Percentiles rank a stretch among this genome's conserved stretches.
Evolutionary conservation across 2,797 vertebrate species (phyloP).

Genomic region (Periophthalmus magnuspinnatus): DNA sequence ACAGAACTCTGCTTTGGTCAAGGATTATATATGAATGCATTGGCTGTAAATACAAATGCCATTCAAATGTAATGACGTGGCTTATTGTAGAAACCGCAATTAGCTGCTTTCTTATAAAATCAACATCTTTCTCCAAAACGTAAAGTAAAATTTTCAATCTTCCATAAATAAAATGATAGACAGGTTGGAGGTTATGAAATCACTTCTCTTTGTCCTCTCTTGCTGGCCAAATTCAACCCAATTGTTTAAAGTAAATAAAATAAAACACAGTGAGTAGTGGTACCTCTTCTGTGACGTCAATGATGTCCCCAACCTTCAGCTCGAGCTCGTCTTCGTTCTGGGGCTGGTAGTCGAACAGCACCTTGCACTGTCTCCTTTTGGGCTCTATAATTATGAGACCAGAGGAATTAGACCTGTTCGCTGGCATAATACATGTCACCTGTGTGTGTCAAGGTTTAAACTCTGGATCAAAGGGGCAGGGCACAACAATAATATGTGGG

Average conservation of each 20-base stretch:
- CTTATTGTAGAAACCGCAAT: too few relatives aligned
- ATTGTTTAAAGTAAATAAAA: neutral
- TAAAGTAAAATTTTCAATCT: too few relatives aligned
- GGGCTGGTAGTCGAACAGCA: slow-evolving; percentile 85
- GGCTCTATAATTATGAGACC: slow-evolving; percentile 69
- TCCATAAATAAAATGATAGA: neutral
- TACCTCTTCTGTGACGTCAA: slow-evolving; percentile 92
- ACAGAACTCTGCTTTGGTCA: neutral
- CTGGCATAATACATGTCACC: neutral
- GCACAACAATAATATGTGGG: neutral
- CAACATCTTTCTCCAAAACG: too few relatives aligned
- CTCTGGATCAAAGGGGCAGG: neutral
- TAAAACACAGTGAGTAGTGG: neutral
- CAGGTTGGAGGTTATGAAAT: neutral
- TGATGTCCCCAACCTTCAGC: slow-evolving; percentile 85
- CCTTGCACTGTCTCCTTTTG: slow-evolving; percentile 89
- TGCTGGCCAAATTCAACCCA: too few relatives aligned
- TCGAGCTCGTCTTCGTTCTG: slow-evolving; percentile 94
- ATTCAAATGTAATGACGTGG: neutral
- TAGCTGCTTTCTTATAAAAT: neutral
- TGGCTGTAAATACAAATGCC: neutral
- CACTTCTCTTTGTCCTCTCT: neutral
- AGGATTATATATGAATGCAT: neutral
- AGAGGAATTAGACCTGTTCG: slow-evolving; percentile 18
- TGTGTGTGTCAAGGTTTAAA: neutral